Conservation (phyloP, 2,797 vertebrate species). For the Buceros bicornis region DNA sequence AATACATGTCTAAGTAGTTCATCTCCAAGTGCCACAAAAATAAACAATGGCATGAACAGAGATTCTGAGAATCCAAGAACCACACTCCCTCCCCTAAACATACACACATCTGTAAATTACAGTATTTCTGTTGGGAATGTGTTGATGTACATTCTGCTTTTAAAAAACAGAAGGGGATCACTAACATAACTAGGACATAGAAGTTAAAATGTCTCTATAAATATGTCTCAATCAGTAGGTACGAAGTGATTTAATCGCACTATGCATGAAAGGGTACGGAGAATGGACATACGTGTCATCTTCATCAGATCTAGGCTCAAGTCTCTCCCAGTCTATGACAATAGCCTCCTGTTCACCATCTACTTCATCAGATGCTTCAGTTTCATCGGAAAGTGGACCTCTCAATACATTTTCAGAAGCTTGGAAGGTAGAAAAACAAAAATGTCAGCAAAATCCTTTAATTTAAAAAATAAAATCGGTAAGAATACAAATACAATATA, state of each 20-base stretch:
- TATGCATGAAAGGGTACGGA: neutral
- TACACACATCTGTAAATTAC: neutral
- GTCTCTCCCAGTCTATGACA: conserved; percentile 79
- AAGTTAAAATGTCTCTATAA: neutral
- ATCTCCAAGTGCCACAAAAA: neutral
- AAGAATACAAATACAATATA: neutral
- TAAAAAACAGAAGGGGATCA: neutral
- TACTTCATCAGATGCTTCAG: conserved; percentile 72
- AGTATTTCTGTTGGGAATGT: neutral
- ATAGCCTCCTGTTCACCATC: conserved; percentile 83
- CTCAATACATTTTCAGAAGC: conserved; percentile 76
- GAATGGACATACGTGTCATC: conserved; percentile 90
- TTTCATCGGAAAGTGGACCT: conserved; percentile 81
- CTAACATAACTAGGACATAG: neutral
- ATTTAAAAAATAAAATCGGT: neutral
- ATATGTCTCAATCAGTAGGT: neutral
- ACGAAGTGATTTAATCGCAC: neutral
- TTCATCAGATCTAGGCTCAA: conserved; percentile 89
- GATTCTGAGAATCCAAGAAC: neutral
- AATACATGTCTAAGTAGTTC: neutral
- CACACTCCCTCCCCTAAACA: neutral
- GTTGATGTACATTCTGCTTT: neutral
- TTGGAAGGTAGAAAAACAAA: conserved; percentile 45
- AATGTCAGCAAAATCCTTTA: neutral
- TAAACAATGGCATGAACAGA: neutral